phyloP scores from a whole-genome alignment of 2,113 vertebrate genomes.

The Tauraco erythrolophus region DNA sequence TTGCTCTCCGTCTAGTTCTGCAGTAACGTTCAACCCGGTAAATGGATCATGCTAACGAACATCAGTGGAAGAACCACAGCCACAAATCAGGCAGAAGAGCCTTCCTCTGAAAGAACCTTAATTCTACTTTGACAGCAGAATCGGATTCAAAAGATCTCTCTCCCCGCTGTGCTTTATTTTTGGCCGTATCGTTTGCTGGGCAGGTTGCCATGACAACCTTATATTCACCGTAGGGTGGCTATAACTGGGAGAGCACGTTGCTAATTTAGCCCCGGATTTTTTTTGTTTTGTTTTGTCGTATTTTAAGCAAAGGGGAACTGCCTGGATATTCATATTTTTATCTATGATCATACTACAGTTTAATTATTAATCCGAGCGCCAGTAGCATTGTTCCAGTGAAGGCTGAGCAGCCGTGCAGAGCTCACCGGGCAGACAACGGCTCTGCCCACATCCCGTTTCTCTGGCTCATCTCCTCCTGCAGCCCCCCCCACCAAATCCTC shows the following conservation, averaged over 20 bases:
- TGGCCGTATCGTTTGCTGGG: constrained; percentile 54
- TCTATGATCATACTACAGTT: constrained; percentile 1
- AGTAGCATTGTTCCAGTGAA: not conserved
- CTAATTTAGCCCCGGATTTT: constrained; percentile 53
- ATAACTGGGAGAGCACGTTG: constrained; percentile 55
- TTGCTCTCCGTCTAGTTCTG: not conserved
- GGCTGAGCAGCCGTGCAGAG: not conserved
- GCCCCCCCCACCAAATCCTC: too few relatives aligned
- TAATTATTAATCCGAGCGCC: constrained; percentile 48
- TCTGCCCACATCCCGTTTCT: not conserved
- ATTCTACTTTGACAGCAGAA: constrained; percentile 19
- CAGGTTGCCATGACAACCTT: constrained; percentile 74
- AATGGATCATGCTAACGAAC: not conserved
- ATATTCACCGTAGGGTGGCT: constrained; percentile 57
- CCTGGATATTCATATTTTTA: constrained; percentile 26
- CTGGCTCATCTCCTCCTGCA: not conserved
- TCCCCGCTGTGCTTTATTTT: constrained; percentile 62
- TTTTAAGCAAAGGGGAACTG: constrained; percentile 7
- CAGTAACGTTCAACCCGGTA: accelerated
- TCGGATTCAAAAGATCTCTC: constrained; percentile 18
- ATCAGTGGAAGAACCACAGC: not conserved
- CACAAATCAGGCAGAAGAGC: not conserved
- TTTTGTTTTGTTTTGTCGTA: not conserved
- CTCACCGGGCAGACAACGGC: not conserved
- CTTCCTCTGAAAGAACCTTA: not conserved